These are phyloP conservation scores for Helicorthomorpha holstii DNA, from an alignment of 1,140 invertebrate genomes.

Conservation along the genomic window DNA sequence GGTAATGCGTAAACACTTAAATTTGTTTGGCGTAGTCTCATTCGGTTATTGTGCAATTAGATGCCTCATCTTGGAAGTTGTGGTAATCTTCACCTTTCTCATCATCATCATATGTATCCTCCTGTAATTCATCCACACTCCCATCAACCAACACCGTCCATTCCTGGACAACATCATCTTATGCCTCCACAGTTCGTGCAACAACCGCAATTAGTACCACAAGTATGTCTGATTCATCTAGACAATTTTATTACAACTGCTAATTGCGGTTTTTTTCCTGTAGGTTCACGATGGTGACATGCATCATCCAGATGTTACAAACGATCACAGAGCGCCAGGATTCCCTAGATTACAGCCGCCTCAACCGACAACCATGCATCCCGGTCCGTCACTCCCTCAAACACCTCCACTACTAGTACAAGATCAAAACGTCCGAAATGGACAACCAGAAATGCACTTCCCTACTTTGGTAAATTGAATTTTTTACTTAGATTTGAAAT, in stretches of 20 bases:
- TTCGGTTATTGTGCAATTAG: conserved; percentile 13
- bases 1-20: too few species aligned
- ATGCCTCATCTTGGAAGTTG: conserved; percentile 22
- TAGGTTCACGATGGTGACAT: conserved; percentile 20
- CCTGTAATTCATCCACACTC: conserved; percentile 32
- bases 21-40: too few species aligned
- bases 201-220: conserved; percentile 8
- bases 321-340: conserved; percentile 15
- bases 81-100: conserved; percentile 22
- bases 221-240: conserved; percentile 9
- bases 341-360: conserved; percentile 9
- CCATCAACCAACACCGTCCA: conserved; percentile 14
- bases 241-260: too few species aligned
- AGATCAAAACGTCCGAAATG: conserved; percentile 21
- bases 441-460: conserved; percentile 23
- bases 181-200: conserved; percentile 1
- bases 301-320: conserved; percentile 9
- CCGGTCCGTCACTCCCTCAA: conserved; percentile 8
- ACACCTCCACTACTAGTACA: conserved; percentile 17
- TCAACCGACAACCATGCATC: neutral
- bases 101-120: conserved; percentile 21
- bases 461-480: conserved; percentile 2
- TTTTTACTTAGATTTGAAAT: neutral
- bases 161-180: conserved; percentile 8
- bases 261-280: conserved; percentile 1